Evolutionary conservation across 2,113 vertebrate genomes (phyloP).

Genomic region (Bufo bufo): DNA sequence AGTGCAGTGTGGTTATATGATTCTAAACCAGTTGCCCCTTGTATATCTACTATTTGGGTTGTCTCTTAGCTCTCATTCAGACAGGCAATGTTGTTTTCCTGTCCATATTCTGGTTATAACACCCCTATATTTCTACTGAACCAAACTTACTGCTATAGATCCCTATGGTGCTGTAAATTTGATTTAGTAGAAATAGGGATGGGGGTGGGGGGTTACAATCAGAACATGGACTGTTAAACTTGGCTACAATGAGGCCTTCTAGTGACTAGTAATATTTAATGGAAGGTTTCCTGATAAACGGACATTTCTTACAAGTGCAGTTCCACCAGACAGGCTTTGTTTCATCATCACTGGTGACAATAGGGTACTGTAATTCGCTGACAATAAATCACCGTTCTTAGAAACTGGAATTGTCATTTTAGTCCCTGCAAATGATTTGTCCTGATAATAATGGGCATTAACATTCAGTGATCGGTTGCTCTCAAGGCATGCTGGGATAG

Average conservation of each 20-base stretch:
- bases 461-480: slow-evolving; percentile 25
- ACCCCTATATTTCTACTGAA: too few relatives aligned
- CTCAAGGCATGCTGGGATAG: slow-evolving; percentile 24
- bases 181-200: too few relatives aligned
- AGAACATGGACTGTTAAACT: background rate
- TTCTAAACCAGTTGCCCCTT: too few relatives aligned
- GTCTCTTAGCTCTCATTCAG: too few relatives aligned
- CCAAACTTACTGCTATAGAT: too few relatives aligned
- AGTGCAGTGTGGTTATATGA: too few relatives aligned
- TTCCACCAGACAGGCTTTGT: background rate
- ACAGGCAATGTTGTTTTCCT: too few relatives aligned
- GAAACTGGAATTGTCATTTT: slow-evolving; percentile 9
- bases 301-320: background rate
- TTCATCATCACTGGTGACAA: background rate
- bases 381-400: background rate
- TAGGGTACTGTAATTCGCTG: background rate
- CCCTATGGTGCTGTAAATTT: too few relatives aligned
- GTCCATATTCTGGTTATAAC: too few relatives aligned
- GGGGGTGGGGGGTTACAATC: background rate
- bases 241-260: background rate
- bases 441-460: slow-evolving; percentile 37
- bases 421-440: slow-evolving; percentile 18
- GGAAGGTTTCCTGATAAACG: background rate
- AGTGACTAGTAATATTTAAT: background rate
- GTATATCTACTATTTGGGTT: too few relatives aligned